A percentile compares a stretch with the other conserved stretches of the same genome.
These are phyloP conservation scores for Stegostoma tigrinum DNA, from an alignment of 2,113 vertebrate genomes.

Conservation along the genomic window DNA sequence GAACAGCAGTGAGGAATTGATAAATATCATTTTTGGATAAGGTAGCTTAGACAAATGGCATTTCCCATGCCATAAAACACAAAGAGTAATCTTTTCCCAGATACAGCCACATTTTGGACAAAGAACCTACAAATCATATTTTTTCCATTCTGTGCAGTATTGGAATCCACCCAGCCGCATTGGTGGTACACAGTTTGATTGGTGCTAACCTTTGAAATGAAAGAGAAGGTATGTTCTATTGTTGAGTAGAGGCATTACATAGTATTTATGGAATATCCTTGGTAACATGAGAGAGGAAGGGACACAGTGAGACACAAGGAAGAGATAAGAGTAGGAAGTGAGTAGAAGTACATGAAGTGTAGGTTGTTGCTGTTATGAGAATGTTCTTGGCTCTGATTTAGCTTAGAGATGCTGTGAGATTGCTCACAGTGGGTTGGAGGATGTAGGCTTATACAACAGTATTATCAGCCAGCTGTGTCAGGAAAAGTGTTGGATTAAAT, in stretches of 20 bases:
- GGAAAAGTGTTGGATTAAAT: neutral
- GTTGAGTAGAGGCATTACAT: neutral
- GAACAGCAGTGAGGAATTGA: neutral
- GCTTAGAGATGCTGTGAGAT: neutral
- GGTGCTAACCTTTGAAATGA: neutral
- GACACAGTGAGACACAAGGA: neutral
- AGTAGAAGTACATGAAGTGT: neutral
- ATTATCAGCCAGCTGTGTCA: neutral
- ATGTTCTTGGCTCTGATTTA: neutral
- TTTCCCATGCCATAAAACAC: neutral
- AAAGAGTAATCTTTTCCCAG: neutral
- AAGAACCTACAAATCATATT: neutral
- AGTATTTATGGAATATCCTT: neutral
- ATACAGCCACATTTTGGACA: neutral
- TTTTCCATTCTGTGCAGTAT: neutral
- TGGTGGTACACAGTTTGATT: neutral
- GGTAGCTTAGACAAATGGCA: neutral
- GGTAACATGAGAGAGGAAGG: neutral
- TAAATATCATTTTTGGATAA: neutral
- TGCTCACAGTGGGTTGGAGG: neutral
- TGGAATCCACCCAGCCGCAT: neutral
- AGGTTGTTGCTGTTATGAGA: neutral
- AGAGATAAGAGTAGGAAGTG: neutral
- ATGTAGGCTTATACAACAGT: neutral
- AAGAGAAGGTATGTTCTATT: neutral